These are phyloP conservation scores for Scaptomyza pallida DNA, from an alignment of 1,140 invertebrate genomes.

Conservation along the genomic window DNA sequence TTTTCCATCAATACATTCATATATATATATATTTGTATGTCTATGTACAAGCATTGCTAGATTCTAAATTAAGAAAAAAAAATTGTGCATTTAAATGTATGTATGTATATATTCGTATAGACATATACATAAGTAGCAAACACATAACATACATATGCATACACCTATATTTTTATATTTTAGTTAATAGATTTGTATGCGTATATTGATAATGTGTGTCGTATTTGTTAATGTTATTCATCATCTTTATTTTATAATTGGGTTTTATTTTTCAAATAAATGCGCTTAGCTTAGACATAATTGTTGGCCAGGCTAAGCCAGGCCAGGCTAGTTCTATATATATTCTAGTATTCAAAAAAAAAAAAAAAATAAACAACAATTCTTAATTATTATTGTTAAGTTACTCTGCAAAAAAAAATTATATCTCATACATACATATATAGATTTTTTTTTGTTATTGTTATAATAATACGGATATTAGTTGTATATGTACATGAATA, in stretches of 20 bases:
- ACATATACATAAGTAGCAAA: slow-evolving; percentile 3
- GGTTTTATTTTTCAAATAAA: slow-evolving; percentile 24
- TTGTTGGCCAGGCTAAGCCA: slow-evolving; percentile 19
- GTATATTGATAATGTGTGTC: slow-evolving; percentile 43
- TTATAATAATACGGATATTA: slow-evolving; percentile 28
- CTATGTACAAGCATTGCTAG: slow-evolving; percentile 73
- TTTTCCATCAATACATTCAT: slow-evolving; percentile 48
- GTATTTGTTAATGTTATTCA: slow-evolving; percentile 31
- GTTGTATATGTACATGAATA: slow-evolving; percentile 62
- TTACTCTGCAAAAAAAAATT: slow-evolving; percentile 55
- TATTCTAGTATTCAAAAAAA: slow-evolving; percentile 26
- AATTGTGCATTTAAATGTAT: slow-evolving; percentile 7
- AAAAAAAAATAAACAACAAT: slow-evolving; percentile 48
- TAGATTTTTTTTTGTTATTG: too few relatives aligned
- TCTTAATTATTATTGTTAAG: slow-evolving; percentile 39
- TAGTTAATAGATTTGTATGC: slow-evolving; percentile 7
- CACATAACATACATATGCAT: neutral
- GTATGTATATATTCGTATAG: slow-evolving; percentile 26
- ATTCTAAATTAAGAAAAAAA: slow-evolving; percentile 62
- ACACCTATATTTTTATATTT: slow-evolving; percentile 5
- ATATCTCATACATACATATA: slow-evolving; percentile 57
- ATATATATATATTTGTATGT: slow-evolving; percentile 20
- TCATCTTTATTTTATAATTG: slow-evolving; percentile 18
- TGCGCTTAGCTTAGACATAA: slow-evolving; percentile 27
- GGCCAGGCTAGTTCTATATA: slow-evolving; percentile 12